Evolutionary conservation across 1,140 invertebrate species (phyloP), one percentile per base, ranked within the genome.

Genomic region (Chelonus insularis): DNA sequence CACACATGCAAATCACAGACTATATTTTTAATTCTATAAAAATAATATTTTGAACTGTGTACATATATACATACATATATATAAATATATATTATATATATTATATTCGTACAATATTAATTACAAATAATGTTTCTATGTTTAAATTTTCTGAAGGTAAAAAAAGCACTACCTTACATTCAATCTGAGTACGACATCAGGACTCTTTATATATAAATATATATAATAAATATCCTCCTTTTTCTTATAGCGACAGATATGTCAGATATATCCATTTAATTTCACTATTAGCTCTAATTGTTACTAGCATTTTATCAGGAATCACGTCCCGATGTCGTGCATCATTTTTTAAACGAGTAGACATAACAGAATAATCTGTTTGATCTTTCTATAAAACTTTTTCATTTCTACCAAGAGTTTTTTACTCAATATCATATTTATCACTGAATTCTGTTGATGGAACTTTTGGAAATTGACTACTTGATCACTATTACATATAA

Each of bases 11-110:
- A 77, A 78, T 75, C 77, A 74, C 72, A 76, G 68, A 78, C 70
- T 81, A 80, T 81, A 81, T 81, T 81, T 81, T 81, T 80, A 80
- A 77, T 72, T 80, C 75, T 80, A 76, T 77, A n/a, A 76, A 79
- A 73, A 60, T 77, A 74, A 79, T 65, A 65, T 65, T 65, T 65
- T 65, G 59, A 65, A 65, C 64, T 56, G 47, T 65, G 55, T 62
- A 62, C 37, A 60, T 54, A 54, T 41, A 56, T 18, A 57, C 25
- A 57, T 45, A 32, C 39, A 29, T 56, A 39, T 39, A 39, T 39
- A 39, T 39, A 34, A 12, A 39, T 12, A 39, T 39, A 39, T 39
- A 52, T 39, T 50, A 60, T 47, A 65, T 65, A 60, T 65, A 59
- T 60, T 65, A 65, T 60, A 64, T 64, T 61, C 54, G 51, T 60